Conservation (phyloP, 1,140 invertebrate species). For the Stegodyphus dumicola region DNA sequence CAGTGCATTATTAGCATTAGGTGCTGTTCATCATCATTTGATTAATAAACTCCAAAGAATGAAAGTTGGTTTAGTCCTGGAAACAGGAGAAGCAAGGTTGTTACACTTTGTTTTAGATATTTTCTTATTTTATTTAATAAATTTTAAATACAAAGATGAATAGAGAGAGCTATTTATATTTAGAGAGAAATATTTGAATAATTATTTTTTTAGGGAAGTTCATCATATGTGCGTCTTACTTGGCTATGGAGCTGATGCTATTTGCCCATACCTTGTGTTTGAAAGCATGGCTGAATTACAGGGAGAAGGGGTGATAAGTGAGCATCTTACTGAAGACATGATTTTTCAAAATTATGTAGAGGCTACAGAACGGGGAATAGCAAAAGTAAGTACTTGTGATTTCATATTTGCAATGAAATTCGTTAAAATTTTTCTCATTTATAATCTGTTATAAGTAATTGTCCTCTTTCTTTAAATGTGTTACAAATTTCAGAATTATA, state of each 20-base stretch:
- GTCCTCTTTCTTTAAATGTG: too few species aligned
- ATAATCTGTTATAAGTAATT: too few species aligned
- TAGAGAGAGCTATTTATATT: too few species aligned
- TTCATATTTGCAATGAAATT: too few species aligned
- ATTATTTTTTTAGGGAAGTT: conserved; percentile 77
- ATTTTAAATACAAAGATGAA: background rate
- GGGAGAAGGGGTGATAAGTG: conserved; percentile 83
- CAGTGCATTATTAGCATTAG: conserved; percentile 87
- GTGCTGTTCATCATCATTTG: conserved; percentile 94
- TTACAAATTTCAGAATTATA: too few species aligned
- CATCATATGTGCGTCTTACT: conserved; percentile 96
- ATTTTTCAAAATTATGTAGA: conserved; percentile 83
- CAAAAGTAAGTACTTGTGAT: conserved; percentile 72
- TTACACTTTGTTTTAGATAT: conserved; percentile 16
- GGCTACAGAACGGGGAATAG: conserved; percentile 82
- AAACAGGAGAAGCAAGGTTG: conserved; percentile 90
- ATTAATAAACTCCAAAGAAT: conserved; percentile 95
- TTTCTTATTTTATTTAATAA: background rate
- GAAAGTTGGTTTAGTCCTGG: conserved; percentile 93
- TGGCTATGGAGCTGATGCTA: conserved; percentile 96
- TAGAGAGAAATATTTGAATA: too few species aligned
- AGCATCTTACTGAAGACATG: conserved; percentile 81
- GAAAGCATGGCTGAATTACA: conserved; percentile 87
- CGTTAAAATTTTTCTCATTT: too few species aligned
- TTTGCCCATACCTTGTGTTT: conserved; percentile 97